Conservation (phyloP, 2,888 invertebrate species). For the Tetranychus truncatus region DNA sequence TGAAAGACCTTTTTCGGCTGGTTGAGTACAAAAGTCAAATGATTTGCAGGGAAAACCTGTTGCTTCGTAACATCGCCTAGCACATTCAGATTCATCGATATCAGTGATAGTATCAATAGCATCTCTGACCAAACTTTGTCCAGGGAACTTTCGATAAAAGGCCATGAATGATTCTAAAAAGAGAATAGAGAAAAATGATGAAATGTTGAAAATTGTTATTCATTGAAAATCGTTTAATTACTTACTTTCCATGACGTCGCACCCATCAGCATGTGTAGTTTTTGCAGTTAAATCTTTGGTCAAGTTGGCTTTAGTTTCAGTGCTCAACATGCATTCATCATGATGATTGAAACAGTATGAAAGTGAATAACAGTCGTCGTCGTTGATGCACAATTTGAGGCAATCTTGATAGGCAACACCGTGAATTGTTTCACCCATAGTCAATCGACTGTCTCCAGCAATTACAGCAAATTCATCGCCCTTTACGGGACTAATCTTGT, state of each 20-base stretch:
- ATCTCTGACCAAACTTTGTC: background rate
- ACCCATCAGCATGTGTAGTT: background rate
- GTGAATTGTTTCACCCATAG: background rate
- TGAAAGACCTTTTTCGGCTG: background rate
- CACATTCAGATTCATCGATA: background rate
- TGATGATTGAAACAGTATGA: background rate
- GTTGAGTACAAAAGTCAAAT: background rate
- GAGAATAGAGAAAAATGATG: background rate
- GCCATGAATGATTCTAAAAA: background rate
- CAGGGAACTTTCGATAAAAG: background rate
- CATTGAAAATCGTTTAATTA: background rate
- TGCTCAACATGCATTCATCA: background rate
- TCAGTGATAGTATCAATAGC: background rate
- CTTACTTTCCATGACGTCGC: background rate
- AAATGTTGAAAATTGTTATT: background rate
- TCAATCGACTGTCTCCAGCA: background rate
- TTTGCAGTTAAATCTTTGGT: background rate
- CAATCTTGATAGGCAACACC: background rate
- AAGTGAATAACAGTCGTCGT: background rate
- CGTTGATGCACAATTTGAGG: background rate
- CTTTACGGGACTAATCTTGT: background rate
- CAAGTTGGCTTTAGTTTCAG: background rate
- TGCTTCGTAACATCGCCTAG: background rate
- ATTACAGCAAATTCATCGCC: background rate
- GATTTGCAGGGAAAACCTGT: background rate